phyloP scores from a whole-genome alignment of 2,113 vertebrate genomes.

The Entomyzon cyanotis region DNA sequence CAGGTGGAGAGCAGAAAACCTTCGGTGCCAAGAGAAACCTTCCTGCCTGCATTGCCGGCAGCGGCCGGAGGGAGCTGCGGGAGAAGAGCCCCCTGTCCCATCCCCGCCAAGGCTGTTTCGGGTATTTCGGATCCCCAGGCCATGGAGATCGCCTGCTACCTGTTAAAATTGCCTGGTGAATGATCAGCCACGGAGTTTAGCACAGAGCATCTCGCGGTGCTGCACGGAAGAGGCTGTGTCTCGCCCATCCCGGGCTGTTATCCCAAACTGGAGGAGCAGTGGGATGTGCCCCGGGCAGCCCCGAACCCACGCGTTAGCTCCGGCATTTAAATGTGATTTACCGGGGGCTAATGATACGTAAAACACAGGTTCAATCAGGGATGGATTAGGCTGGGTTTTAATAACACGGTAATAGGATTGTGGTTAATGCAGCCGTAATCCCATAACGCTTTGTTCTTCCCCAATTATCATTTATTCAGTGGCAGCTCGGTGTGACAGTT shows the following conservation, averaged over 20 bases:
- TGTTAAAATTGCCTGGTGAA: background rate
- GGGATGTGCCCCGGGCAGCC: background rate
- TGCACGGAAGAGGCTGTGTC: background rate
- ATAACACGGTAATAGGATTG: constrained; percentile 23
- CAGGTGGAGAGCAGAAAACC: background rate
- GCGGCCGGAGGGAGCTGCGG: background rate
- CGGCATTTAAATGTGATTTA: constrained; percentile 3
- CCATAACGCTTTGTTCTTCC: background rate
- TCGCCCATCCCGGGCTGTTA: fast-evolving
- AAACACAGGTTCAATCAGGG: constrained; percentile 5
- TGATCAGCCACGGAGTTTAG: fast-evolving
- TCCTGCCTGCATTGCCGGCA: background rate
- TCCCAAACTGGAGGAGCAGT: background rate
- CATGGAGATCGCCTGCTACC: background rate
- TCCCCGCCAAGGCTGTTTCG: fast-evolving
- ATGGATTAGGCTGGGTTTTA: constrained; percentile 38
- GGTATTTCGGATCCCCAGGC: background rate
- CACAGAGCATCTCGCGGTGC: background rate
- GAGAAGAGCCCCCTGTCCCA: background rate
- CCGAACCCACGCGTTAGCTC: background rate
- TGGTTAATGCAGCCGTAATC: constrained; percentile 23
- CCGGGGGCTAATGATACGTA: constrained; percentile 1
- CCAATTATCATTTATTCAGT: background rate
- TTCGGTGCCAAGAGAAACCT: background rate
- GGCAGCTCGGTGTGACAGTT: background rate